Percentiles rank a stretch among this genome's conserved stretches.
Conservation (phyloP, 2,113 vertebrate genomes). For the Typhlomys cinereus region DNA sequence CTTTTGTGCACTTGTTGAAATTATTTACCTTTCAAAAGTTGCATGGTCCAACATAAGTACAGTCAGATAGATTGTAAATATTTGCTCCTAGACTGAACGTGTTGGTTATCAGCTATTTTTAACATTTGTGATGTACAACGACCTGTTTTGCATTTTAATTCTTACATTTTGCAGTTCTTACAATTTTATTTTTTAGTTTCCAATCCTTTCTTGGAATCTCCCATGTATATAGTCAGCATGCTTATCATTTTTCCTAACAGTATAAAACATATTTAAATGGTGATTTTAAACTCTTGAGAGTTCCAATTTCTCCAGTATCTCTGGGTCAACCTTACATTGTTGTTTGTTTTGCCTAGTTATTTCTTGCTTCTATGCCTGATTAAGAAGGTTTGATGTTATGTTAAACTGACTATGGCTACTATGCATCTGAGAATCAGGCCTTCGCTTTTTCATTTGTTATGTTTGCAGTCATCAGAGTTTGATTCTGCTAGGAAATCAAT, state of each 20-base stretch:
- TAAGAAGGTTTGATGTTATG: neutral
- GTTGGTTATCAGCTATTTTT: neutral
- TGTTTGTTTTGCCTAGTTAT: neutral
- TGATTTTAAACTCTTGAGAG: neutral
- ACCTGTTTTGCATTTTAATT: slow-evolving; percentile 13
- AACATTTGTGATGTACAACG: neutral
- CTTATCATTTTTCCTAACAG: slow-evolving; percentile 12
- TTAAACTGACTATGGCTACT: neutral
- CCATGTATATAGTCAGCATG: neutral
- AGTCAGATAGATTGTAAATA: neutral
- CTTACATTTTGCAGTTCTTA: neutral
- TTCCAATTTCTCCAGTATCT: neutral
- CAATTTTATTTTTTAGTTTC: neutral
- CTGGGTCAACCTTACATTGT: neutral
- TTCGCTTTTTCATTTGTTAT: neutral
- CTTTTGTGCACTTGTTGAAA: slow-evolving; percentile 18
- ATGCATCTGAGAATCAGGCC: neutral
- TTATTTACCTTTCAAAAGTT: neutral
- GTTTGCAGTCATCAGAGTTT: neutral
- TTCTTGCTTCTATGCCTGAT: neutral
- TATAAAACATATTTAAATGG: neutral
- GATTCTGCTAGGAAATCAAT: neutral
- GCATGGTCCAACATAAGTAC: neutral
- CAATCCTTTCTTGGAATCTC: neutral
- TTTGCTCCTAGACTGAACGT: neutral